A percentile compares a stretch with the other conserved stretches of the same genome.
Conservation (phyloP, 2,888 invertebrate genomes). For the Melitaea athalia region DNA sequence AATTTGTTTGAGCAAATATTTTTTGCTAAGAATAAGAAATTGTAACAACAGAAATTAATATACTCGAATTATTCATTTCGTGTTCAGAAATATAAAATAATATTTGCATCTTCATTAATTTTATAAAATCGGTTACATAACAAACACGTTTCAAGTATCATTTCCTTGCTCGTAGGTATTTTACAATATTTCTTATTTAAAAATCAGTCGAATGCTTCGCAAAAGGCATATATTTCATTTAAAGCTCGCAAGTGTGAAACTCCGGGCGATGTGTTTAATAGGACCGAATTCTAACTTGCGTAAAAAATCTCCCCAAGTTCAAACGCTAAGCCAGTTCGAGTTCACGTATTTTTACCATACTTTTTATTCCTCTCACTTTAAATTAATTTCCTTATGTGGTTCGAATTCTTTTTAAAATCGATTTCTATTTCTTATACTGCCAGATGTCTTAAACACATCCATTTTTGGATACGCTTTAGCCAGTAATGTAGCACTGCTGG, state of each 20-base stretch:
- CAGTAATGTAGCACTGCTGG: too few species aligned
- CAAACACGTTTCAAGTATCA: neutral
- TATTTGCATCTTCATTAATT: too few species aligned
- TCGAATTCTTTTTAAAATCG: neutral
- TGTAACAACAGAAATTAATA: too few species aligned
- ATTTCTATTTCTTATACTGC: neutral
- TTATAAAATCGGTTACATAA: too few species aligned
- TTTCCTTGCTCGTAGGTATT: neutral
- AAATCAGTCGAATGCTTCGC: neutral
- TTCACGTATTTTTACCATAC: neutral
- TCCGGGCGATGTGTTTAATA: neutral
- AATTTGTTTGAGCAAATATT: too few species aligned
- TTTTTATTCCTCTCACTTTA: neutral
- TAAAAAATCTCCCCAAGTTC: neutral
- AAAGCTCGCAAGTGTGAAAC: neutral
- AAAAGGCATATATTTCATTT: neutral
- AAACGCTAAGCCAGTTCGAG: neutral
- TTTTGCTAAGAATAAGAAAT: too few species aligned
- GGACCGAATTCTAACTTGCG: neutral
- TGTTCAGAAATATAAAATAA: too few species aligned
- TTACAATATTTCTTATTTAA: neutral
- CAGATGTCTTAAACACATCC: neutral
- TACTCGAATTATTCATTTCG: too few species aligned
- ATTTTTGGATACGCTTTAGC: too few species aligned
- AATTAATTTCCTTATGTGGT: neutral